A percentile compares a stretch with the other conserved stretches of the same genome.
phyloP scores from a whole-genome alignment of 2,888 invertebrate genomes.

The Neelides folsomi region DNA sequence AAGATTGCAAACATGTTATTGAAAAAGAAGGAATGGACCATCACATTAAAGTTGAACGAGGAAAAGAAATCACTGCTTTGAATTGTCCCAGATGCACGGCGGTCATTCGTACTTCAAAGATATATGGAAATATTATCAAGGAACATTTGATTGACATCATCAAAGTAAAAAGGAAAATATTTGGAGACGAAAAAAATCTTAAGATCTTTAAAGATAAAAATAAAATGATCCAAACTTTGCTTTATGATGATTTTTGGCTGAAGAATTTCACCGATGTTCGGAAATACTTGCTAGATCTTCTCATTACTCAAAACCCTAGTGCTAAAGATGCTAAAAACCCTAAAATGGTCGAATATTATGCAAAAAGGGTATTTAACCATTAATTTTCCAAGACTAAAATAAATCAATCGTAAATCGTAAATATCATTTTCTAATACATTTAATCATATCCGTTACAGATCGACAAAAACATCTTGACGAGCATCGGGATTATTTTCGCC shows the following conservation, averaged over 20 bases:
- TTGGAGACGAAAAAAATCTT: conserved; percentile 22
- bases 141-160: conserved; percentile 37
- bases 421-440: too few relatives aligned
- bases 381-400: too few relatives aligned
- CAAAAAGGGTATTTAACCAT: neutral
- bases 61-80: conserved; percentile 35
- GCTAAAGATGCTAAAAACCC: neutral
- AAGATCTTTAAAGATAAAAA: neutral
- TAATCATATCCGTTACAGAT: too few relatives aligned
- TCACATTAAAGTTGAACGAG: conserved; percentile 31
- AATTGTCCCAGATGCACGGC: conserved; percentile 49
- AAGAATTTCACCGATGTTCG: neutral
- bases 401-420: too few relatives aligned
- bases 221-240: neutral
- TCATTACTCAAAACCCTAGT: too few relatives aligned
- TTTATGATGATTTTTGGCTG: neutral
- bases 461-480: too few relatives aligned
- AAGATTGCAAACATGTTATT: conserved; percentile 36
- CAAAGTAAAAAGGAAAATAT: conserved; percentile 35
- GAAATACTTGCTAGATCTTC: neutral
- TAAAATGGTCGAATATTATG: neutral
- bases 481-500: neutral
- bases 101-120: conserved; percentile 45
- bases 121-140: conserved; percentile 46
- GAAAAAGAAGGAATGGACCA: conserved; percentile 37